Evolutionary conservation across 1,140 invertebrate genomes (phyloP).

Genomic region (Drosophila sechellia): DNA sequence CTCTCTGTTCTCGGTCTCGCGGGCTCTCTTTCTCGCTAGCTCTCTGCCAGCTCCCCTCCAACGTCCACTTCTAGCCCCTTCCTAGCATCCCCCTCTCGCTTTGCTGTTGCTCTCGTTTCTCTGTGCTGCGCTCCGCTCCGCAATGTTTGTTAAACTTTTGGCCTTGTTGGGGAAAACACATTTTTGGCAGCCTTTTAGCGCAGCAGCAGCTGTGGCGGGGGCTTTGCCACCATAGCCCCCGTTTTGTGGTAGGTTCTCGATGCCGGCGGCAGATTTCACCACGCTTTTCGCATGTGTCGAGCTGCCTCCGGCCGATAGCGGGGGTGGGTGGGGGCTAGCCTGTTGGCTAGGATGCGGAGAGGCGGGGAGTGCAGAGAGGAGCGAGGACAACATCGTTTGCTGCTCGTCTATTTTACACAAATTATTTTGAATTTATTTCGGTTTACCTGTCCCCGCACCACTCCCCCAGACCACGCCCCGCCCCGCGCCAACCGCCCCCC

Average conservation of each 20-base stretch:
- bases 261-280: constrained; percentile 70
- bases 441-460: constrained; percentile 55
- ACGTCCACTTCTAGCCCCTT: too few species aligned
- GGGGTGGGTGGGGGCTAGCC: constrained; percentile 1
- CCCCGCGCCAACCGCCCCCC: background rate
- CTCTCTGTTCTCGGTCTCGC: background rate
- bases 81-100: too few species aligned
- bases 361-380: background rate
- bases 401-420: constrained; percentile 79
- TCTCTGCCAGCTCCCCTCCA: background rate
- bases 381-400: constrained; percentile 30
- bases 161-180: constrained; percentile 61
- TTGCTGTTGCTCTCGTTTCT: background rate
- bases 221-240: constrained; percentile 18
- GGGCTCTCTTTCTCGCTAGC: background rate
- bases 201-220: constrained; percentile 11
- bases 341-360: background rate
- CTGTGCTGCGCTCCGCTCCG: constrained; percentile 1
- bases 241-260: constrained; percentile 43
- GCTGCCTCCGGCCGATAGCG: constrained; percentile 8
- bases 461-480: background rate
- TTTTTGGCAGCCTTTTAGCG: constrained; percentile 55
- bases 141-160: constrained; percentile 65
- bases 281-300: constrained; percentile 43
- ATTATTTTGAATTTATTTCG: constrained; percentile 81